Conservation (phyloP, 2,888 invertebrate species). For the Athalia rosae region DNA sequence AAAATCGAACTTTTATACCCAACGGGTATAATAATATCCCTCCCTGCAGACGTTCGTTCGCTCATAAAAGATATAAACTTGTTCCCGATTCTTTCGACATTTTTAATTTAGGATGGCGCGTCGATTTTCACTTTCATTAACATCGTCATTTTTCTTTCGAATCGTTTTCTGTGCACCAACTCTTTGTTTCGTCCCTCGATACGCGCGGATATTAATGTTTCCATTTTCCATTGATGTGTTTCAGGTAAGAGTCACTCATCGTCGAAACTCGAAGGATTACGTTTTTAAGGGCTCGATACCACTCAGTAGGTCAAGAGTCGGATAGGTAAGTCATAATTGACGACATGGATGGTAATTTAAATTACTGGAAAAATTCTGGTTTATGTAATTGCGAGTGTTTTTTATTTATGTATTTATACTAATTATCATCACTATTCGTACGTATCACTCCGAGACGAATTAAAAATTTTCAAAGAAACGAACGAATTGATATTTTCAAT, state of each 20-base stretch:
- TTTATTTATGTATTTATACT: no score
- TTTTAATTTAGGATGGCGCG: no score
- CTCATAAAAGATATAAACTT: no score
- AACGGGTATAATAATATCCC: neutral
- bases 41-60: no score
- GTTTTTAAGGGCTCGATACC: slow-evolving; percentile 6
- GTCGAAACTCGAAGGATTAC: slow-evolving; percentile 28
- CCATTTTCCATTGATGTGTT: slow-evolving; percentile 15
- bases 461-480: no score
- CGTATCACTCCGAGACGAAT: no score
- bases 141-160: neutral
- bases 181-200: no score
- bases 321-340: neutral
- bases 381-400: neutral
- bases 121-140: neutral
- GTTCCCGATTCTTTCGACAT: no score
- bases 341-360: neutral
- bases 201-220: neutral
- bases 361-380: neutral
- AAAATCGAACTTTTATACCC: slow-evolving; percentile 1
- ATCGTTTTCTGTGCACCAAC: neutral
- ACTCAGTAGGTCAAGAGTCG: slow-evolving; percentile 15
- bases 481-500: no score
- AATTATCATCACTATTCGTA: no score
- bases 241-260: slow-evolving; percentile 33